phyloP scores from a whole-genome alignment of 1,140 invertebrate species.

The Macrotrachela quadricornifera region DNA sequence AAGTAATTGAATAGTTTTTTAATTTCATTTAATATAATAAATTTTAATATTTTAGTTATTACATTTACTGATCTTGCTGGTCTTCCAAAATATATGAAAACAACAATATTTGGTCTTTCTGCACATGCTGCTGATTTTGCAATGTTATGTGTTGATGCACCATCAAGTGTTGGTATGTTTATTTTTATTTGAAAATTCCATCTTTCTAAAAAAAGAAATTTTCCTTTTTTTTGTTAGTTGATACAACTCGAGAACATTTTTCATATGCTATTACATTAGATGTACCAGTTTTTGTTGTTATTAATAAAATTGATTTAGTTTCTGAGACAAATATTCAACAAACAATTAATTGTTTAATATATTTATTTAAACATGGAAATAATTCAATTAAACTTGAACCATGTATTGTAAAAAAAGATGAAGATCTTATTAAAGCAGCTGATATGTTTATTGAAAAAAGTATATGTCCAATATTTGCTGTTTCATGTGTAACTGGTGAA shows the following conservation, averaged over 20 bases:
- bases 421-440: slow-evolving; percentile 85
- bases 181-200: too few relatives aligned
- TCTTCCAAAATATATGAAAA: slow-evolving; percentile 79
- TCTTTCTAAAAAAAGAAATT: slow-evolving; percentile 36
- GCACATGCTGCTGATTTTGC: slow-evolving; percentile 84
- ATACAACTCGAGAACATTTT: slow-evolving; percentile 96
- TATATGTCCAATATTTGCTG: slow-evolving; percentile 55
- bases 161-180: slow-evolving; percentile 21
- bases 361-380: slow-evolving; percentile 74
- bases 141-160: slow-evolving; percentile 57
- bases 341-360: slow-evolving; percentile 67
- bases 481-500: slow-evolving; percentile 78
- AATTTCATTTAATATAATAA: too few relatives aligned
- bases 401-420: slow-evolving; percentile 71
- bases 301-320: slow-evolving; percentile 98
- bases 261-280: slow-evolving; percentile 78
- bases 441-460: slow-evolving; percentile 51
- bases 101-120: slow-evolving; percentile 75
- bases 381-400: slow-evolving; percentile 69
- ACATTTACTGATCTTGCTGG: slow-evolving; percentile 89
- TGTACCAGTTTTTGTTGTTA: slow-evolving; percentile 93
- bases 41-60: slow-evolving; percentile 32
- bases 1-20: not conserved
- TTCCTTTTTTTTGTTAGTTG: slow-evolving; percentile 84
- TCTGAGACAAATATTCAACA: slow-evolving; percentile 82